Conservation (phyloP, 1,140 invertebrate species). For the Orchestia grillus region DNA sequence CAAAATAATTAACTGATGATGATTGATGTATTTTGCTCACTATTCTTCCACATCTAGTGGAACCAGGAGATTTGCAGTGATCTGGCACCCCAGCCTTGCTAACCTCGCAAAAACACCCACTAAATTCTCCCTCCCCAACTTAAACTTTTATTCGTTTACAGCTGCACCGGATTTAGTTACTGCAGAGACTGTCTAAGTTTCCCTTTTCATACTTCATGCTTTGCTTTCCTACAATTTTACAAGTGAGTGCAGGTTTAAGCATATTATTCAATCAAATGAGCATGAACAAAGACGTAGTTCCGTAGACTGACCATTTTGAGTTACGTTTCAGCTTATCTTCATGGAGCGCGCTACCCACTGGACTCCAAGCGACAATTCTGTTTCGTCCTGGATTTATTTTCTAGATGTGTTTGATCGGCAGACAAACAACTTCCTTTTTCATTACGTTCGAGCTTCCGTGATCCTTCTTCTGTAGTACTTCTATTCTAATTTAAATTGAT, state of each 20-base stretch:
- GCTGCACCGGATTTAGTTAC: background rate
- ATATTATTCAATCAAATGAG: background rate
- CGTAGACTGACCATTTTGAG: background rate
- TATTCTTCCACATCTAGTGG: too few relatives aligned
- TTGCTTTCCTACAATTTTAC: background rate
- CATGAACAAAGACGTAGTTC: background rate
- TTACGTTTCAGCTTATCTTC: background rate
- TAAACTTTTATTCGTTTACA: background rate
- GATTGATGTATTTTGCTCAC: too few relatives aligned
- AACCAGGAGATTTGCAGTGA: too few relatives aligned
- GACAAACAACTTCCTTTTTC: too few relatives aligned
- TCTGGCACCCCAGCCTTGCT: background rate
- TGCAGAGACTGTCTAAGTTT: background rate
- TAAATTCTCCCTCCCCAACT: background rate
- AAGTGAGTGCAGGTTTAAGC: background rate
- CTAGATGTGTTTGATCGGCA: too few relatives aligned
- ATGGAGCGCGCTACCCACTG: background rate
- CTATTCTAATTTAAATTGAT: too few relatives aligned
- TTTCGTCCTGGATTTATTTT: too few relatives aligned
- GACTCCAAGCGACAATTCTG: background rate
- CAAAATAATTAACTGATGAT: too few relatives aligned
- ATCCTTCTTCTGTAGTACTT: too few relatives aligned
- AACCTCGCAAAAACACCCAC: background rate
- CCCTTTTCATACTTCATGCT: background rate
- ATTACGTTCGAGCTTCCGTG: too few relatives aligned